A percentile compares a stretch with the other conserved stretches of the same genome.
phyloP scores from a whole-genome alignment of 2,888 invertebrate genomes.

The Crocallis elinguaria region DNA sequence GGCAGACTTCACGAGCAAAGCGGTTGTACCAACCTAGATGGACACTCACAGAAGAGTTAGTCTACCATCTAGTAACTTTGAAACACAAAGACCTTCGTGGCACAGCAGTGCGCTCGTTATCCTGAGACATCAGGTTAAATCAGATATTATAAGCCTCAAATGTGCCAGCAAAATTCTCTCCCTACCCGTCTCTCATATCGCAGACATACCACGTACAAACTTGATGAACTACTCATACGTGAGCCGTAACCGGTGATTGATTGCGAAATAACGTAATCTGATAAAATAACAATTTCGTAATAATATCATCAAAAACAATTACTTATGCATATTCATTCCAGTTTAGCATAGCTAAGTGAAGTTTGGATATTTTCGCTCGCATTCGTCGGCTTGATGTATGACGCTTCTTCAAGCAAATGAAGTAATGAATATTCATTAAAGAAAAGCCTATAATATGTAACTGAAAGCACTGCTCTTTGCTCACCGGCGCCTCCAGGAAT shows the following conservation, averaged over 20 bases:
- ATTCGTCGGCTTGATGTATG: constrained; percentile 67
- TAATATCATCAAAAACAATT: constrained; percentile 37
- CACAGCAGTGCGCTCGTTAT: no score
- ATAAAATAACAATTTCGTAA: constrained; percentile 40
- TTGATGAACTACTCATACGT: background rate
- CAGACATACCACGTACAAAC: no score
- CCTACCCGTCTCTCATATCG: no score
- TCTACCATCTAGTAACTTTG: no score
- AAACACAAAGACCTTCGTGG: no score
- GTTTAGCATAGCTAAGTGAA: constrained; percentile 49
- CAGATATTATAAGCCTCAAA: no score
- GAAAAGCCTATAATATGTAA: constrained; percentile 58
- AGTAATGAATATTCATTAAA: constrained; percentile 74
- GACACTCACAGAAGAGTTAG: no score
- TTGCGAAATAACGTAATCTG: constrained; percentile 1
- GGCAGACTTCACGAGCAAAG: no score
- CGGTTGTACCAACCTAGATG: no score
- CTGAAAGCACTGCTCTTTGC: constrained; percentile 56
- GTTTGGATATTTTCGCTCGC: constrained; percentile 52
- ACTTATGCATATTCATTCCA: constrained; percentile 54
- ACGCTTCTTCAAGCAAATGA: constrained; percentile 73
- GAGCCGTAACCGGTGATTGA: background rate
- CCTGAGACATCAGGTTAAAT: no score
- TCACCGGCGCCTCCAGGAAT: constrained; percentile 51
- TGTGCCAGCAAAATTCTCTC: no score